Evolutionary conservation across 2,113 vertebrate species (phyloP), one percentile per base, ranked within the genome.

Genomic region (Grallaria varia): DNA sequence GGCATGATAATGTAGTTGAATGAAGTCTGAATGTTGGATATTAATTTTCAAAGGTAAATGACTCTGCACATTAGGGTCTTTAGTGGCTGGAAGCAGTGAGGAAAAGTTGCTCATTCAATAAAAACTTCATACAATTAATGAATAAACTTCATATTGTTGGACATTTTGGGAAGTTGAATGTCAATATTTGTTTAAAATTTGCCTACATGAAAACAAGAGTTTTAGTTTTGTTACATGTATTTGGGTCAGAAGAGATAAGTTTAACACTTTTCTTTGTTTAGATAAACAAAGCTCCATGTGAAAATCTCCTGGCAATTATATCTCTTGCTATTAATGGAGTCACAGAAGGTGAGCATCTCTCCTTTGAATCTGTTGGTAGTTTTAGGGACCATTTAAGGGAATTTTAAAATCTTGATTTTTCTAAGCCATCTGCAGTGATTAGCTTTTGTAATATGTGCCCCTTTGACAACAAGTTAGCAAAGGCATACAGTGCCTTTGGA

Each of bases 311-410:
- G 96, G 97, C 99, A 93, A 98, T 99, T 93, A 99, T 99, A 97
- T 99, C 98, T 90, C 98, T 99, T 97, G 99, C 99, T 93, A 99
- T 99, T 96, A 98, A 96, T 96, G 98, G 98, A 67, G 99, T 99
- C 40, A 99, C 99, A 93, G 99, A 99, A 98, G 99, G 99, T 99
- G 92, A 98, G 97, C 91, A 17, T 52, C 42, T 84, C 58, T 87
- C 62, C 95, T 56, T 88, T 23, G 25, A 53, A 94, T 84, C 4
- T 64, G 0, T 56, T 86, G 47, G 12, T 20, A 45, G 15, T n/a
- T 85, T 92, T 53, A 66, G 22, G 42, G n/a, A 49, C 18, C 9
- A 8, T 33, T 78, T 64, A 47, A 44, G 37, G 49, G 20, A 45
- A 40, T 53, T 75, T 44, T n/a, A 21, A 66, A 33, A 22, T 44